Evolutionary conservation across 2,113 vertebrate genomes (phyloP), one percentile per base, ranked within the genome.

Genomic region (Oncorhynchus nerka): DNA sequence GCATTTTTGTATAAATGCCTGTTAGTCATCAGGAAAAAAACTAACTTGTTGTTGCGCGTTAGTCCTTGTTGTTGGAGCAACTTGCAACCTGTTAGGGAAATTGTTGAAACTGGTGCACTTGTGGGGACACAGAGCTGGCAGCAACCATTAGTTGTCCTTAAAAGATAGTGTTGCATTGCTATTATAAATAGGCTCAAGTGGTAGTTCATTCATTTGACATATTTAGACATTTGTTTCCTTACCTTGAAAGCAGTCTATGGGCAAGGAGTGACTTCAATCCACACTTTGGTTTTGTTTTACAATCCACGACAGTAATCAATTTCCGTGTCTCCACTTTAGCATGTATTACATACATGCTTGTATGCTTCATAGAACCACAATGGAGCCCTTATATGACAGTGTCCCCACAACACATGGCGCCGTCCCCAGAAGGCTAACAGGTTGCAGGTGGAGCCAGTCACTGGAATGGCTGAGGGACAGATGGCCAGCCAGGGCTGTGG

Each of bases 371-470:
- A 45, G 76, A 78, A 68, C 73, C 77, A n/a, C 70, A 73, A 11
- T 62, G n/a, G 59, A 62, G 19, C 59, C 19, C n/a, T 62, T 62
- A 24, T 64, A 51, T 55, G 13, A 55, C 24, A 55, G 51, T 55
- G 51, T 55, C 13, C 15, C 49, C 49, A 55, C 15, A 55, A 19
- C 15, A 19, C 39, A 45, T 45, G 4, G 11, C 13, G 6, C 32
- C 73, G 73, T 22, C 70, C 67, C 49, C 49, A 77, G 69, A 19
- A 24, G 71, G 82, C 65, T 87, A 91, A 93, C 92, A 93, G 92
- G 92, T 92, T 91, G 90, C 79, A 88, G 84, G 83, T 89, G 86
- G 90, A 87, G 87, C 78, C 73, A 75, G 87, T 81, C 83, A 68
- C 75, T 71, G 85, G 86, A 89, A 89, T 90, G 79, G 83, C 34